Evolutionary conservation across 1,140 invertebrate species (phyloP).

Genomic region (Anastrepha obliqua): DNA sequence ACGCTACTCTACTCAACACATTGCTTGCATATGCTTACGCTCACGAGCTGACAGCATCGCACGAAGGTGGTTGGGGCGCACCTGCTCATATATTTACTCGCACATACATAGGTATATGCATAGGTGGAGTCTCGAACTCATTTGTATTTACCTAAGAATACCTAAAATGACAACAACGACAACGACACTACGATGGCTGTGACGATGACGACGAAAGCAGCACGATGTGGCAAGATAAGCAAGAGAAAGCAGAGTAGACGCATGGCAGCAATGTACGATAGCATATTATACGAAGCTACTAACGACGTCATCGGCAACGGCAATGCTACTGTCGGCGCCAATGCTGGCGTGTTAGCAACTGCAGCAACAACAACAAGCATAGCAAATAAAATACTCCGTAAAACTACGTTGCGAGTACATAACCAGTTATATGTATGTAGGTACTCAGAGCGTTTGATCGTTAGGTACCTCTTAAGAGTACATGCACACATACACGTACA

Average conservation of each 20-base stretch:
- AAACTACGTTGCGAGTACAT: background rate
- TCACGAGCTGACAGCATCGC: slow-evolving; percentile 26
- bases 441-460: slow-evolving; percentile 21
- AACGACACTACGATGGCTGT: slow-evolving; percentile 52
- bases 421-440: background rate
- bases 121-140: slow-evolving; percentile 68
- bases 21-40: slow-evolving; percentile 40
- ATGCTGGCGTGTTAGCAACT: background rate
- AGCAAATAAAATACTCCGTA: slow-evolving; percentile 5
- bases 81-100: slow-evolving; percentile 31
- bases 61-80: slow-evolving; percentile 53
- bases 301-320: background rate
- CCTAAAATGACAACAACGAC: slow-evolving; percentile 65
- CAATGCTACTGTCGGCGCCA: background rate
- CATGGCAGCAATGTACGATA: background rate
- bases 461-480: slow-evolving; percentile 2
- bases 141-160: slow-evolving; percentile 74
- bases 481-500: slow-evolving; percentile 60
- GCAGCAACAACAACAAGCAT: background rate
- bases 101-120: slow-evolving; percentile 33
- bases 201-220: background rate
- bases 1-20: slow-evolving; percentile 2
- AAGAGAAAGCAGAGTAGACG: slow-evolving; percentile 42
- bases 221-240: background rate
- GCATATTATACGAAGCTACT: background rate